phyloP scores from a whole-genome alignment of 2,888 invertebrate genomes.

The Eilema griseolum region DNA sequence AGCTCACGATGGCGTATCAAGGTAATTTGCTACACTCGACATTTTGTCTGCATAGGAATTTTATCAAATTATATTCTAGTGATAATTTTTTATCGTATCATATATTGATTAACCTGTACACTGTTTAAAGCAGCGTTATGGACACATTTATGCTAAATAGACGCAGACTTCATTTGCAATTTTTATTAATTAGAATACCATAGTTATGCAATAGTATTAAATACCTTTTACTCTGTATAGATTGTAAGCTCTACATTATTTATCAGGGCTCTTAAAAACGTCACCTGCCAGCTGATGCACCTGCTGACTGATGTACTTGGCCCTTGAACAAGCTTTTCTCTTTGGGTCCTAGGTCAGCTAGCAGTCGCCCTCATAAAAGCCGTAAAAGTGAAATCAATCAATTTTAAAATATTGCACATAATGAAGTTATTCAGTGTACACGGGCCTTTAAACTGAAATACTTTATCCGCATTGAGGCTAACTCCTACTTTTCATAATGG shows the following conservation, averaged over 20 bases:
- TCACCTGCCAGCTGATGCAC: too few species aligned
- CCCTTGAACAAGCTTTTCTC: too few species aligned
- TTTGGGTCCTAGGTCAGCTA: too few species aligned
- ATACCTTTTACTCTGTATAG: too few species aligned
- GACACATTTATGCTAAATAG: neutral
- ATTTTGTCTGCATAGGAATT: neutral
- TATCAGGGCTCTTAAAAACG: too few species aligned
- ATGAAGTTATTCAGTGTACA: neutral
- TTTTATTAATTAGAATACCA: neutral
- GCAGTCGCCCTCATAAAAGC: too few species aligned
- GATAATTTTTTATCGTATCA: neutral
- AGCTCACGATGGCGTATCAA: conserved; percentile 6
- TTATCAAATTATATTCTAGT: neutral
- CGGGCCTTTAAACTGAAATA: conserved; percentile 29
- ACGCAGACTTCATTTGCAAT: neutral
- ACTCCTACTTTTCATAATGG: conserved; percentile 56
- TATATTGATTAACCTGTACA: neutral
- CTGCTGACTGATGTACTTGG: too few species aligned
- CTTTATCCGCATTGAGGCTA: conserved; percentile 51
- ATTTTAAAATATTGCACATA: neutral
- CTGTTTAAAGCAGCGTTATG: neutral
- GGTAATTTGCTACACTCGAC: neutral
- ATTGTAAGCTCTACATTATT: too few species aligned
- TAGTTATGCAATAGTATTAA: too few species aligned
- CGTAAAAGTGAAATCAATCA: too few species aligned